Conservation (phyloP, 2,113 vertebrate species). For the Scytalopus superciliaris region DNA sequence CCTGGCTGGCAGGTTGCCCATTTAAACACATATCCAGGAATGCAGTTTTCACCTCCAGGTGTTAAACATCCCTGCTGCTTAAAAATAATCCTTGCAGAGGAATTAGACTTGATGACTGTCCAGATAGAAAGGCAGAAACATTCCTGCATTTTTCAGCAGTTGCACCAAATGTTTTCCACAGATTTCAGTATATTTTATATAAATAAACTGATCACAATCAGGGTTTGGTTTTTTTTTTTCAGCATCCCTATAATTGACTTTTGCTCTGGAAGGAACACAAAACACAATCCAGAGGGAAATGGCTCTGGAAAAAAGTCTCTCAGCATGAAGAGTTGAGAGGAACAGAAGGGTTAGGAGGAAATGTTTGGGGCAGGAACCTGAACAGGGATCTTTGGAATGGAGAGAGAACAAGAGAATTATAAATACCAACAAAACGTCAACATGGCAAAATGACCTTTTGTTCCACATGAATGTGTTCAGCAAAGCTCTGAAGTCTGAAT, state of each 20-base stretch:
- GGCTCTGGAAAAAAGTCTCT: not conserved
- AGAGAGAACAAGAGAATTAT: slow-evolving; percentile 41
- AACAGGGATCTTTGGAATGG: not conserved
- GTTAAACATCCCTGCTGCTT: not conserved
- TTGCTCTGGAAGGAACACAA: not conserved
- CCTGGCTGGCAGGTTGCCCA: not conserved
- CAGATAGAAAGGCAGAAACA: not conserved
- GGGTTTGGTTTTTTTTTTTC: not conserved
- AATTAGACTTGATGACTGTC: not conserved
- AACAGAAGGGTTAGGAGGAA: not conserved
- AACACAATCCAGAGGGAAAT: not conserved
- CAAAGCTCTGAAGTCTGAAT: slow-evolving; percentile 52
- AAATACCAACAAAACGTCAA: slow-evolving; percentile 55
- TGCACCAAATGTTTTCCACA: not conserved
- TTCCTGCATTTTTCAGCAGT: not conserved
- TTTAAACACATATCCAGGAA: not conserved
- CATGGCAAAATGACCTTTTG: slow-evolving; percentile 50
- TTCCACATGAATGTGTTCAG: slow-evolving; percentile 17
- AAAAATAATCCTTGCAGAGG: not conserved
- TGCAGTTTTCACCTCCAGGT: not conserved
- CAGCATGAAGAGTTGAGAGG: not conserved
- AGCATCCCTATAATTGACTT: not conserved
- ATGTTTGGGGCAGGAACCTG: slow-evolving; percentile 6
- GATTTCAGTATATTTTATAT: not conserved
- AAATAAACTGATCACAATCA: not conserved